Conservation (phyloP, 2,797 vertebrate species). For the Limnodromus scolopaceus region DNA sequence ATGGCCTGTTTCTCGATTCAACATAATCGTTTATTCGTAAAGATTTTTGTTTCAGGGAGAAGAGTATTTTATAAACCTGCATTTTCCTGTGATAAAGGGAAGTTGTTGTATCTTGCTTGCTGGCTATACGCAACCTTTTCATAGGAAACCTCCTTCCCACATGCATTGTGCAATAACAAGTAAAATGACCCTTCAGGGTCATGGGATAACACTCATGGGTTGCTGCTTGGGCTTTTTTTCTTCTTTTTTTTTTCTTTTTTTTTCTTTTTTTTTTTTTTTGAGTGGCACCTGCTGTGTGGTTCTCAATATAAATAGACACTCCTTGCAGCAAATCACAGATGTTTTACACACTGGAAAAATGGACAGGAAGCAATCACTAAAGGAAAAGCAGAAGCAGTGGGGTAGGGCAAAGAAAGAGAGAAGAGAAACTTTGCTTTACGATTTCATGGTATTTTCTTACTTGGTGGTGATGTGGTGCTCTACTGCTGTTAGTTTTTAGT, state of each 20-base stretch:
- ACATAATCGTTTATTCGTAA: neutral
- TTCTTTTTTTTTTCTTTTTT: neutral
- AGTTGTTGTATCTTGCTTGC: neutral
- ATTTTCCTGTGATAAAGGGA: neutral
- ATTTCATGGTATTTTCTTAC: neutral
- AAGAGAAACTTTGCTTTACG: neutral
- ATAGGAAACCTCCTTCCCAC: conserved; percentile 28
- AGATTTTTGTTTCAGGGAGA: neutral
- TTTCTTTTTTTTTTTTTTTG: neutral
- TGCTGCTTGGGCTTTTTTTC: neutral
- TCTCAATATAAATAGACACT: conserved; percentile 55
- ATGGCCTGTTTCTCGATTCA: neutral
- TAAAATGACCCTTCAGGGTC: conserved; percentile 67
- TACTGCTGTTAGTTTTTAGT: neutral
- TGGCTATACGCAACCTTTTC: neutral
- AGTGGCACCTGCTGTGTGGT: conserved; percentile 73
- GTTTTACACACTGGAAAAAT: conserved; percentile 66
- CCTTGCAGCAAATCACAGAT: conserved; percentile 71
- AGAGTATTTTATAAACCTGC: neutral
- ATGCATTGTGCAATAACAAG: conserved; percentile 29
- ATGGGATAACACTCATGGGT: conserved; percentile 63
- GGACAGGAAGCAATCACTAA: conserved; percentile 67
- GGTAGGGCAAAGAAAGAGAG: neutral
- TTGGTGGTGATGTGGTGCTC: neutral
- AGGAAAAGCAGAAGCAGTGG: conserved; percentile 48